Evolutionary conservation across 1,140 invertebrate species (phyloP), one percentile per base, ranked within the genome.

Genomic region (Diuraphis noxia): DNA sequence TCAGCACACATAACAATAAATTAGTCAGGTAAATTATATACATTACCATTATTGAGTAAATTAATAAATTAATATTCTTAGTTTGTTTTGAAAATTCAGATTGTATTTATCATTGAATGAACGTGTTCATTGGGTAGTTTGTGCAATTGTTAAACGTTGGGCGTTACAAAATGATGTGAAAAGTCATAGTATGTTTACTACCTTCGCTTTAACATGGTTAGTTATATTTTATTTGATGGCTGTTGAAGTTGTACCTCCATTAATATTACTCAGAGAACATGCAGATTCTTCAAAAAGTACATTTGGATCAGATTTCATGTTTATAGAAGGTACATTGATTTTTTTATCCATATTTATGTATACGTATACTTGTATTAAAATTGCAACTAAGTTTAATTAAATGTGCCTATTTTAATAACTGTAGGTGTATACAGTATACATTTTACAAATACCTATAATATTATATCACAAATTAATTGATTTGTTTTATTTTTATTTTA

Each of bases 1-100:
- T 96, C n/a, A 94, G 94, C 92, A 94, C 95, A 34, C 94, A 95
- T 93, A 95, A 95, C 92, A 94, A 94, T 9, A 94, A 93, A 93
- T 93, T 95, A 93, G 92, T 95, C 56, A 94, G 93, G 94, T 95
- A 94, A 92, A 79, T 92, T 52, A 36, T 56, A 46, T 1, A 13
- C 2, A 30, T 7, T 23, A n/a, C n/a, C 21, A 23, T 9, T n/a
- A 30, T 85, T 46, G 19, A 9, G 19, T 84, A 46, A 41, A 9
- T 46, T 46, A 46, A n/a, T 49, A 49, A 13, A 49, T 49, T 56
- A 36, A 92, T 92, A 93, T 19, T 92, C 94, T 46, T 93, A 94
- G 90, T 94, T 43, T 93, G 52, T 94, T 93, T 87, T 93, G 41
- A 43, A n/a, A 82, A 41, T 43, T 93, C 7, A 93, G 92, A 34